phyloP scores from a whole-genome alignment of 30 jellyfish, hydroid and myxozoan genomes.

The Mastigias papua region DNA sequence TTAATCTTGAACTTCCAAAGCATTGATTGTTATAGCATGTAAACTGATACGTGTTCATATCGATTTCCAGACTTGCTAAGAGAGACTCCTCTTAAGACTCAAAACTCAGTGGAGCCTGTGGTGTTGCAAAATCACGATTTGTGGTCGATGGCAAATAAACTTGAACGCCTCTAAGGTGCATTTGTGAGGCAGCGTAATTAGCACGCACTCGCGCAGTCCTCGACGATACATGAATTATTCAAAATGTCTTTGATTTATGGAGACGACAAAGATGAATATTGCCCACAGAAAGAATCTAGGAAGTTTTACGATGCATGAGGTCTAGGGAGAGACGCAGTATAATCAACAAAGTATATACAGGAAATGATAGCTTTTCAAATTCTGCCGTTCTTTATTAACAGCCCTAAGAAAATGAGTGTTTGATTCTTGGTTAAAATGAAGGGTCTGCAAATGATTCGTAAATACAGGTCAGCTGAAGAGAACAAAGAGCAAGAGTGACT shows the following conservation, averaged over 20 bases:
- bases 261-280: background rate
- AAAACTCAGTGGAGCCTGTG: conserved; percentile 12
- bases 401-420: no score
- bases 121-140: conserved; percentile 10
- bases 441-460: no score
- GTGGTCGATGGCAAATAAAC: conserved; percentile 38
- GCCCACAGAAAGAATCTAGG: no score
- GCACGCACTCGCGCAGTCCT: conserved; percentile 1
- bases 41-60: conserved; percentile 29
- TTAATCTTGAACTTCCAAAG: background rate
- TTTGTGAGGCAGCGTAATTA: background rate
- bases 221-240: background rate
- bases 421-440: no score
- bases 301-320: no score
- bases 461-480: no score
- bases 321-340: no score
- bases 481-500: no score
- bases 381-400: no score
- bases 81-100: background rate
- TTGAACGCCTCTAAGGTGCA: background rate
- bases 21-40: background rate
- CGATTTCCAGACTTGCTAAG: conserved; percentile 9
- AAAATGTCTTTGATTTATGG: background rate
- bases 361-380: no score
- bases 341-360: no score